These are phyloP conservation scores for Aldabrachelys gigantea DNA, from an alignment of 2,113 vertebrate genomes.

Conservation along the genomic window DNA sequence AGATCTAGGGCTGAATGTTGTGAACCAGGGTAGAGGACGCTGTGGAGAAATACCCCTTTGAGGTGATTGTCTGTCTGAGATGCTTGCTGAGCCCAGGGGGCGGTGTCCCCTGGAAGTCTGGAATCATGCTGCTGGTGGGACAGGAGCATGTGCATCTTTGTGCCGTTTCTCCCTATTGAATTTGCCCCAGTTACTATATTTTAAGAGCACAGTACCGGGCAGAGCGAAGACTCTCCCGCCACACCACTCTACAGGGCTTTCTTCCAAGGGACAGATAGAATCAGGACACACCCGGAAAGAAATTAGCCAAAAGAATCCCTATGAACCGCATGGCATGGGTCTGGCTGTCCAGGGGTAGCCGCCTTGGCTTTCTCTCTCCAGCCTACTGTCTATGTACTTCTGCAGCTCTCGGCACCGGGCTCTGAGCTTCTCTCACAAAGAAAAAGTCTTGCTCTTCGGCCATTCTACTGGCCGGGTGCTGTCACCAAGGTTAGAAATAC, in stretches of 20 bases:
- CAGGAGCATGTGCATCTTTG: too few relatives aligned
- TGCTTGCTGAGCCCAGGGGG: not conserved
- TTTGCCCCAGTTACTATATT: not conserved
- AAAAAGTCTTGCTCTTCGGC: not conserved
- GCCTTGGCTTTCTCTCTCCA: not conserved
- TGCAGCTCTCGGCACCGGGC: fast-evolving
- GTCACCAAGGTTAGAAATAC: too few relatives aligned
- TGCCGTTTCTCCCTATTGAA: not conserved
- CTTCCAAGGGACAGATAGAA: not conserved
- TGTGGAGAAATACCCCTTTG: not conserved
- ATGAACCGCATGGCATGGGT: not conserved
- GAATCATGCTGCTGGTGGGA: not conserved
- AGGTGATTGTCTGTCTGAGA: too few relatives aligned
- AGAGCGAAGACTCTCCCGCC: not conserved
- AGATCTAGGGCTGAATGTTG: not conserved
- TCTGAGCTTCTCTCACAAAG: not conserved
- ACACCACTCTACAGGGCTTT: not conserved
- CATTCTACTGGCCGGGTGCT: not conserved
- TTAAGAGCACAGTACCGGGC: not conserved
- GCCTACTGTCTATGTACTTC: not conserved
- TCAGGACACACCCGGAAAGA: not conserved
- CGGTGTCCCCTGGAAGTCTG: not conserved
- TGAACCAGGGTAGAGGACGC: not conserved
- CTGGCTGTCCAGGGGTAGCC: not conserved
- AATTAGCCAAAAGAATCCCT: not conserved